Percentiles rank a stretch among this genome's conserved stretches.
Conservation (phyloP, 2,797 vertebrate genomes). For the Australoheros facetus region DNA sequence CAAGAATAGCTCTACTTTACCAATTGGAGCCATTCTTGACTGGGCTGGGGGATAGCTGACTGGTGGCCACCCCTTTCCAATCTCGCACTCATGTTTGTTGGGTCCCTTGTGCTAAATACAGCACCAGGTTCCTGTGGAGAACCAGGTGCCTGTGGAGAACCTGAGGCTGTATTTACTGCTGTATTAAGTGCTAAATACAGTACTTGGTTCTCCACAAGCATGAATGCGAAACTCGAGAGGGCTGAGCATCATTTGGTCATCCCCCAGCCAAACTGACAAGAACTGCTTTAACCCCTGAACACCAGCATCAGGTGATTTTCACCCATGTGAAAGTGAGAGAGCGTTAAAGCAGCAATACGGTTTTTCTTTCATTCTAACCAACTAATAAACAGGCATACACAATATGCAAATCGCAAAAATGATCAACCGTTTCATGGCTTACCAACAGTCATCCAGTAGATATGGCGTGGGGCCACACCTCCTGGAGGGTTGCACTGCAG, state of each 20-base stretch:
- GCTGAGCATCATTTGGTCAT: not conserved
- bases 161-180: not conserved
- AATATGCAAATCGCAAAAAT: not conserved
- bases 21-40: not conserved
- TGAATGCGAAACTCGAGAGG: fast-evolving
- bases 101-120: not conserved
- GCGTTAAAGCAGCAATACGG: not conserved
- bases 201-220: not conserved
- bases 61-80: not conserved
- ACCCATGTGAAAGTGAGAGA: too few species aligned
- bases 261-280: not conserved
- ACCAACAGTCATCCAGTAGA: slow-evolving; percentile 98
- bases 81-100: not conserved
- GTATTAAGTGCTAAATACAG: not conserved
- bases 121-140: not conserved
- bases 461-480: slow-evolving; percentile 85
- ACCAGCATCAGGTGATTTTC: too few species aligned
- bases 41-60: not conserved
- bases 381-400: not conserved
- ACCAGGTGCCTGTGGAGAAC: not conserved
- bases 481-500: slow-evolving; percentile 90
- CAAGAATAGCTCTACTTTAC: too few species aligned
- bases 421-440: slow-evolving; percentile 51
- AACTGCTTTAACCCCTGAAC: not conserved
- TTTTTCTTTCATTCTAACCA: not conserved